phyloP scores from a whole-genome alignment of 2,113 vertebrate species.

The Nestor notabilis region DNA sequence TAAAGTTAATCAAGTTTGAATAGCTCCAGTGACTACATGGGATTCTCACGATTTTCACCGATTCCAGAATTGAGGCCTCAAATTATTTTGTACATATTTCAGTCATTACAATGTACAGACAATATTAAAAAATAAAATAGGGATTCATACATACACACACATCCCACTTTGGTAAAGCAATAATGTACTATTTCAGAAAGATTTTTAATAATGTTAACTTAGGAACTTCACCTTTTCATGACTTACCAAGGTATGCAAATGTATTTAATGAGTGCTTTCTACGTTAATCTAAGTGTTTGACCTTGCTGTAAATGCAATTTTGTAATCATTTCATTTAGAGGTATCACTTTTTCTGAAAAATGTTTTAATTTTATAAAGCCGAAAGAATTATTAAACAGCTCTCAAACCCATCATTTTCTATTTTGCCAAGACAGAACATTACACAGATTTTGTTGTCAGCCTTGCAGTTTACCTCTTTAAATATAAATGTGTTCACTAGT shows the following conservation, averaged over 20 bases:
- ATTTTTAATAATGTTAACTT: not conserved
- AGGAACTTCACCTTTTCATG: not conserved
- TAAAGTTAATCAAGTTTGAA: not conserved
- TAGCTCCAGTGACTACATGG: not conserved
- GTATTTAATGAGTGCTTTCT: not conserved
- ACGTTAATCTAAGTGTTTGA: conserved; percentile 16
- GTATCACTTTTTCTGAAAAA: not conserved
- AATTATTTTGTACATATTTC: not conserved
- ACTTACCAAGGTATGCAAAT: conserved; percentile 22
- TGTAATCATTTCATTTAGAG: conserved; percentile 1
- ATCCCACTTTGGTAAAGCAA: not conserved
- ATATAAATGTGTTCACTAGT: not conserved
- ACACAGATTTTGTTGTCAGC: not conserved
- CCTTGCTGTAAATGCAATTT: not conserved
- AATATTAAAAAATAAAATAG: not conserved
- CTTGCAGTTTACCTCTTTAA: not conserved
- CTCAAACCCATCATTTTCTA: not conserved
- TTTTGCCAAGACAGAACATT: not conserved
- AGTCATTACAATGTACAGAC: fast-evolving
- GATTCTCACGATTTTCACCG: not conserved
- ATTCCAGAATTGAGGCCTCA: not conserved
- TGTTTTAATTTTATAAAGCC: not conserved
- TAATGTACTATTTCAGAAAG: not conserved
- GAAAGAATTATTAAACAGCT: conserved; percentile 4
- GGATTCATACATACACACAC: not conserved